Evolutionary conservation across 2,113 vertebrate species (phyloP).

Genomic region (Antechinus flavipes): DNA sequence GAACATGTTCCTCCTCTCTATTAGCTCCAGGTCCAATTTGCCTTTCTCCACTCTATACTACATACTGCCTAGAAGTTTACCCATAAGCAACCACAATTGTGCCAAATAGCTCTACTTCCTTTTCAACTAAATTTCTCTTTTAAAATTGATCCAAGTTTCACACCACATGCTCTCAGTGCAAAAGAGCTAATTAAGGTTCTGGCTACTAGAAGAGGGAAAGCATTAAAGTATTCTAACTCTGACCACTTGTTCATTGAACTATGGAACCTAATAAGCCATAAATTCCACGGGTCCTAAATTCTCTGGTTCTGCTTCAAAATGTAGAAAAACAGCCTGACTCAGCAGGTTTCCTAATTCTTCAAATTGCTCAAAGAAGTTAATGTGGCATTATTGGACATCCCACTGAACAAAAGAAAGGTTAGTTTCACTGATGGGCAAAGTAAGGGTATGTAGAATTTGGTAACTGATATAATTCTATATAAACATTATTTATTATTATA

Average conservation of each 20-base stretch:
- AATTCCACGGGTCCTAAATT: background rate
- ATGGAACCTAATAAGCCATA: background rate
- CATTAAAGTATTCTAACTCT: background rate
- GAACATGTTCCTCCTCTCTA: background rate
- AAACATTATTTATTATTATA: background rate
- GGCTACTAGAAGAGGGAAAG: background rate
- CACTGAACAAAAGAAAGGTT: background rate
- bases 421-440: background rate
- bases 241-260: background rate
- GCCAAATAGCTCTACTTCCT: background rate
- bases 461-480: background rate
- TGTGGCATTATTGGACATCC: background rate
- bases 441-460: background rate
- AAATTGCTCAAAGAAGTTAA: background rate
- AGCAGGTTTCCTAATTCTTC: background rate
- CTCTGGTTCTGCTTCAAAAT: background rate
- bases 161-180: background rate
- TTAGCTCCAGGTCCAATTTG: background rate
- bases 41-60: background rate
- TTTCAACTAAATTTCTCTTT: background rate
- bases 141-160: background rate
- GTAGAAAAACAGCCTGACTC: background rate
- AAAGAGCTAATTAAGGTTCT: background rate
- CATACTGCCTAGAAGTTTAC: background rate
- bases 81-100: background rate